These are phyloP conservation scores for Ceratosolen fusciceps DNA, from an alignment of 1,140 invertebrate genomes.

Conservation along the genomic window DNA sequence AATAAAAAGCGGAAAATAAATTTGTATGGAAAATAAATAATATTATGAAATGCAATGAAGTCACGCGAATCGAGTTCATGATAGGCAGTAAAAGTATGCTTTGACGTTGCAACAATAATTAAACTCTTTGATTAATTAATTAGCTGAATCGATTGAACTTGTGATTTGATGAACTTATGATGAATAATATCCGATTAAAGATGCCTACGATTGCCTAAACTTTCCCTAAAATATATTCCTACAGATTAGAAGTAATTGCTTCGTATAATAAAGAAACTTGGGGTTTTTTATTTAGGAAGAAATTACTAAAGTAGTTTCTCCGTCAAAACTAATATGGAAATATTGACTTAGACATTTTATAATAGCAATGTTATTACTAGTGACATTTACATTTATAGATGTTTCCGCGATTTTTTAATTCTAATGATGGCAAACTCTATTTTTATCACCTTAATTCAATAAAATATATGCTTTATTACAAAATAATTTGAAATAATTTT, in stretches of 20 bases:
- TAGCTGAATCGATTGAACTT: background rate
- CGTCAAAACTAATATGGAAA: background rate
- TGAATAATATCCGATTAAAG: background rate
- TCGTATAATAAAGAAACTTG: background rate
- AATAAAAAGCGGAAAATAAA: too few relatives aligned
- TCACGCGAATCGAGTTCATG: too few relatives aligned
- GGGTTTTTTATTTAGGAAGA: background rate
- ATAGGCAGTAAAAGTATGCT: background rate
- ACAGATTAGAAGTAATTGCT: background rate
- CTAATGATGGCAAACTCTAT: background rate
- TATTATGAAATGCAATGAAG: too few relatives aligned
- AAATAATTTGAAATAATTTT: background rate
- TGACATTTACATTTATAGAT: too few relatives aligned
- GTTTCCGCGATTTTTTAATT: background rate
- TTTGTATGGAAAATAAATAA: too few relatives aligned
- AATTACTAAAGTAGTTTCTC: background rate
- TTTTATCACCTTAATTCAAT: background rate
- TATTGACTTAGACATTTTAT: background rate
- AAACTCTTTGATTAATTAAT: conserved; percentile 33
- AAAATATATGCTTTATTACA: background rate
- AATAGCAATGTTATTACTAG: background rate
- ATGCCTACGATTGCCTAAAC: background rate
- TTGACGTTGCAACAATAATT: conserved; percentile 36
- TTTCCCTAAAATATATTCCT: background rate
- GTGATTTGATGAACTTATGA: background rate